phyloP scores from a whole-genome alignment of 2,888 invertebrate species.

The Polietes domitor region DNA sequence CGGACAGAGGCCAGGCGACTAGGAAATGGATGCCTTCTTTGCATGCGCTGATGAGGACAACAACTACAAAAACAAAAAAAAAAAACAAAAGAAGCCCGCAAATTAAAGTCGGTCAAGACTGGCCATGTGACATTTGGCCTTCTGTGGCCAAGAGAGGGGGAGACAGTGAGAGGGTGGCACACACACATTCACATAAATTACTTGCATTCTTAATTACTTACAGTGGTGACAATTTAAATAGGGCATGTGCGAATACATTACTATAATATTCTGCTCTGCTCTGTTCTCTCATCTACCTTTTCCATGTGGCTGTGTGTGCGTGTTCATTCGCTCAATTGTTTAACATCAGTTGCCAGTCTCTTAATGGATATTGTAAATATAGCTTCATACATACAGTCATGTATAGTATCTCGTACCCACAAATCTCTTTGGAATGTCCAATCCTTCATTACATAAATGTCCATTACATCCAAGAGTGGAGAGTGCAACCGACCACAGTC shows the following conservation, averaged over 20 bases:
- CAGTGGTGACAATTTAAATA: conserved; percentile 17
- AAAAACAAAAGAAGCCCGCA: conserved; percentile 8
- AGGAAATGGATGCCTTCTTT: conserved; percentile 10
- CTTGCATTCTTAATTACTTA: conserved; percentile 27
- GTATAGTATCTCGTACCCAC: no score
- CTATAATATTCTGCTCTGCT: neutral
- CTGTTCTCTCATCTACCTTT: neutral
- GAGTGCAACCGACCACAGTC: neutral
- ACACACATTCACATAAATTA: conserved; percentile 12
- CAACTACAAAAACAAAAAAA: neutral
- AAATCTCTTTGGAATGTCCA: conserved; percentile 3
- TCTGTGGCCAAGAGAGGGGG: neutral
- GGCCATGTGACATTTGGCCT: conserved; percentile 19
- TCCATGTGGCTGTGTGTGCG: neutral
- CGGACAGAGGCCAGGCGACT: neutral
- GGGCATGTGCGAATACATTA: conserved; percentile 12
- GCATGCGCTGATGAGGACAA: conserved; percentile 12
- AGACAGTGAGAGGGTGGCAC: neutral
- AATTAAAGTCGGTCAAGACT: conserved; percentile 35
- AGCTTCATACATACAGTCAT: no score
- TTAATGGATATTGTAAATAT: conserved; percentile 23
- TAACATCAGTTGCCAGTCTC: neutral
- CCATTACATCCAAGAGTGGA: conserved; percentile 9
- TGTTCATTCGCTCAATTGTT: conserved; percentile 3
- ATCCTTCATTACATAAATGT: conserved; percentile 13